Percentiles rank a stretch among this genome's conserved stretches.
Evolutionary conservation across 1,140 invertebrate species (phyloP).

Genomic region (Bombus pyrosoma): DNA sequence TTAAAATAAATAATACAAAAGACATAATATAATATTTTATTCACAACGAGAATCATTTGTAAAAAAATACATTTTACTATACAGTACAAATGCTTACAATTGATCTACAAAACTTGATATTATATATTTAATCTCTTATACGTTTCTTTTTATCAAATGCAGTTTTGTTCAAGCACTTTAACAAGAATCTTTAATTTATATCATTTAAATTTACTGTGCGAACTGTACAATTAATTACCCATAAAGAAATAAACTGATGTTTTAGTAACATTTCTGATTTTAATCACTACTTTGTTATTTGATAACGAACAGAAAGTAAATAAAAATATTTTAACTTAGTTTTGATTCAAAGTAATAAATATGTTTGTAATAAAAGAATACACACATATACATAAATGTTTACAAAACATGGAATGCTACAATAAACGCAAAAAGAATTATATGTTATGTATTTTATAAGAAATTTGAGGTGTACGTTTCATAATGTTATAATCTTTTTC

Average conservation of each 20-base stretch:
- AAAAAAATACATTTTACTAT: conserved; percentile 52
- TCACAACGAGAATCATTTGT: conserved; percentile 29
- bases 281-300: neutral
- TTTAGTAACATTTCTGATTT: neutral
- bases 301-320: neutral
- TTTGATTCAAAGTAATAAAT: neutral
- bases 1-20: neutral
- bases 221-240: neutral
- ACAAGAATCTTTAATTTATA: conserved; percentile 4
- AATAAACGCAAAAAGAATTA: conserved; percentile 11
- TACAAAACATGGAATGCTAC: conserved; percentile 11
- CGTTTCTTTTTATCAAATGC: neutral
- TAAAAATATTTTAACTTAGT: neutral
- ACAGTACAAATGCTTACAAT: conserved; percentile 27
- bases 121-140: neutral
- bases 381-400: neutral
- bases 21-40: conserved; percentile 44
- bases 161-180: conserved; percentile 5
- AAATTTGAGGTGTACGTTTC: neutral
- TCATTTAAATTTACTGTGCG: conserved; percentile 26
- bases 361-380: neutral
- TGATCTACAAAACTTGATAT: conserved; percentile 6
- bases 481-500: neutral
- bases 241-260: conserved; percentile 6
- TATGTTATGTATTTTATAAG: neutral